Percentiles rank a stretch among this genome's conserved stretches.
Conservation (phyloP, 2,888 invertebrate genomes). For the Masnerella sp. region DNA sequence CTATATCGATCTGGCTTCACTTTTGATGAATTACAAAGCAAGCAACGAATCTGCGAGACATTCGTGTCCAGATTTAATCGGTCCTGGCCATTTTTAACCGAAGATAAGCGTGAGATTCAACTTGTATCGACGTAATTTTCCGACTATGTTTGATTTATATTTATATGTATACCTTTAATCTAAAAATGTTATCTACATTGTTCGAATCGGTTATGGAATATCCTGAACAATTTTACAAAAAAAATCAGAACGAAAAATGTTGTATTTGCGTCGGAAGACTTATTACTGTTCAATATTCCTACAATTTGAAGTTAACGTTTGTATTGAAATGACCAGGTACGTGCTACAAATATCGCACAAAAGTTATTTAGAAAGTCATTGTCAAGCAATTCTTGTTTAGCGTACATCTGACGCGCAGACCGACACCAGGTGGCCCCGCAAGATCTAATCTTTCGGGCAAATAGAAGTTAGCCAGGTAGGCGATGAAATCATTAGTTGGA, state of each 20-base stretch:
- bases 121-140: constrained; percentile 32
- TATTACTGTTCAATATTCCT: no score
- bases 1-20: constrained; percentile 66
- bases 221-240: no score
- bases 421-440: constrained; percentile 47
- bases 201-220: no score
- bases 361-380: constrained; percentile 31
- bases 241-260: no score
- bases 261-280: no score
- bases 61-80: constrained; percentile 56
- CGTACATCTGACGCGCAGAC: constrained; percentile 19
- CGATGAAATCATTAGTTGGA: constrained; percentile 31
- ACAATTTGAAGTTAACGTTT: no score
- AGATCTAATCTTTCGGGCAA: constrained; percentile 51
- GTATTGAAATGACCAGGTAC: no score
- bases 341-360: constrained; percentile 18
- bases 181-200: no score
- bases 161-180: no score
- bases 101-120: constrained; percentile 34
- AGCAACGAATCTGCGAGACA: constrained; percentile 53
- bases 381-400: constrained; percentile 21
- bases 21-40: constrained; percentile 65
- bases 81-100: constrained; percentile 22
- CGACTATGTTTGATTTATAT: constrained; percentile 20
- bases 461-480: constrained; percentile 19